phyloP scores from a whole-genome alignment of 2,113 vertebrate species.

The Scomber scombrus region DNA sequence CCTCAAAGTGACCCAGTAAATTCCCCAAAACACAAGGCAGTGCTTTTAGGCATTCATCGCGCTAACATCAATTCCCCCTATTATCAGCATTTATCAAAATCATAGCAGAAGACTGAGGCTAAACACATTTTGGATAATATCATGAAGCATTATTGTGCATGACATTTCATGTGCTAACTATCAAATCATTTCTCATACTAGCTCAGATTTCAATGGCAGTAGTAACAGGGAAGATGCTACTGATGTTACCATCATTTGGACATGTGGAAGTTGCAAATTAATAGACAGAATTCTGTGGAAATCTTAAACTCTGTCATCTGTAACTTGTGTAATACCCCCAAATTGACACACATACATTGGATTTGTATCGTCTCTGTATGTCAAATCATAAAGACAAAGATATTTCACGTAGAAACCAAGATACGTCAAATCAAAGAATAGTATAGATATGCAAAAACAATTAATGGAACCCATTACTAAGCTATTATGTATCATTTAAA shows the following conservation, averaged over 20 bases:
- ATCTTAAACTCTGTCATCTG: slow-evolving; percentile 1
- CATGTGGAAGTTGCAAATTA: not conserved
- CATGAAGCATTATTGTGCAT: slow-evolving; percentile 36
- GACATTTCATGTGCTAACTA: slow-evolving; percentile 47
- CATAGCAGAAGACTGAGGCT: slow-evolving; percentile 20
- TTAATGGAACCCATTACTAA: not conserved
- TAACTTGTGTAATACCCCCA: slow-evolving; percentile 3
- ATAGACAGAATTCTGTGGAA: slow-evolving; percentile 11
- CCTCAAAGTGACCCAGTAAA: not conserved
- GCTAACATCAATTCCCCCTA: not conserved
- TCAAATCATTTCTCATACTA: slow-evolving; percentile 34
- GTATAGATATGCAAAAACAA: not conserved
- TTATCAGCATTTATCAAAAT: slow-evolving; percentile 29
- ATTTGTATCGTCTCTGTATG: not conserved
- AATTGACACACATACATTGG: slow-evolving; percentile 3
- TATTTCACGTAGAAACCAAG: not conserved
- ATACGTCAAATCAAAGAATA: slow-evolving; percentile 3
- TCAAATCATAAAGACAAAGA: slow-evolving; percentile 4
- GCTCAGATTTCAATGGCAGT: slow-evolving; percentile 14
- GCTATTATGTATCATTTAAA: not conserved
- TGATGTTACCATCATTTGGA: slow-evolving; percentile 9
- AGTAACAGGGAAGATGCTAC: not conserved
- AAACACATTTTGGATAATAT: slow-evolving; percentile 37
- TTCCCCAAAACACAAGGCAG: not conserved
- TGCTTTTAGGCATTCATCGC: not conserved